Evolutionary conservation across 2,797 vertebrate species (phyloP).

Genomic region (Spea hammondii): DNA sequence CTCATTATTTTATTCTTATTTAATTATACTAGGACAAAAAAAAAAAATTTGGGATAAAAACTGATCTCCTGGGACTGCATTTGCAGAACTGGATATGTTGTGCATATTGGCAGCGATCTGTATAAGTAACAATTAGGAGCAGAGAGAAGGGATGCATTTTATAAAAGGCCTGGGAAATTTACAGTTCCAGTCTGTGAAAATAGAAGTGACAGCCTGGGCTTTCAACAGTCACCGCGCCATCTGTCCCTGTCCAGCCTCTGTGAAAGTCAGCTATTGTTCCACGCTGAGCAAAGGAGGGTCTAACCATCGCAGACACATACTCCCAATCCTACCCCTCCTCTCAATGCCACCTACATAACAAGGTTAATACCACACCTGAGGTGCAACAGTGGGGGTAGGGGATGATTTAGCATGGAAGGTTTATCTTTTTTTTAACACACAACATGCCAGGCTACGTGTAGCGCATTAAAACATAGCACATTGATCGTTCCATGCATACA

Average conservation of each 20-base stretch:
- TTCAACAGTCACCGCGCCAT: constrained; percentile 38
- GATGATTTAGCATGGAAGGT: neutral
- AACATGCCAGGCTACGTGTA: neutral
- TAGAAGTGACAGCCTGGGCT: constrained; percentile 49
- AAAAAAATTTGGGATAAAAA: neutral
- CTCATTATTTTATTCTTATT: neutral
- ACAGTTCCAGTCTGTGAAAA: constrained; percentile 45
- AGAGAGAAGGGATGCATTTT: constrained; percentile 44
- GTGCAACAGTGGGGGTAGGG: constrained; percentile 32
- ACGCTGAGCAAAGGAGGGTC: constrained; percentile 30
- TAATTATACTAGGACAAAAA: neutral
- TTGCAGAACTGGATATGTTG: constrained; percentile 31
- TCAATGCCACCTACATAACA: constrained; percentile 47
- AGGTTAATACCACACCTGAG: constrained; percentile 51
- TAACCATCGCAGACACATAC: constrained; percentile 29
- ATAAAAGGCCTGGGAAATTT: constrained; percentile 50
- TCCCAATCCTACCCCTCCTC: constrained; percentile 37
- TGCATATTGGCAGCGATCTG: constrained; percentile 32
- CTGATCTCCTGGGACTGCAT: neutral
- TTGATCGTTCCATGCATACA: no score
- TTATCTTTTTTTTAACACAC: constrained; percentile 5
- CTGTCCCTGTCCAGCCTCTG: constrained; percentile 41
- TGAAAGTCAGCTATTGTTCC: constrained; percentile 49
- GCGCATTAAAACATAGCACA: neutral
- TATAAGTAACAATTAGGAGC: constrained; percentile 42